phyloP scores from a whole-genome alignment of 53 echinoderm and acorn worm genomes.

The Holothuria scabra region DNA sequence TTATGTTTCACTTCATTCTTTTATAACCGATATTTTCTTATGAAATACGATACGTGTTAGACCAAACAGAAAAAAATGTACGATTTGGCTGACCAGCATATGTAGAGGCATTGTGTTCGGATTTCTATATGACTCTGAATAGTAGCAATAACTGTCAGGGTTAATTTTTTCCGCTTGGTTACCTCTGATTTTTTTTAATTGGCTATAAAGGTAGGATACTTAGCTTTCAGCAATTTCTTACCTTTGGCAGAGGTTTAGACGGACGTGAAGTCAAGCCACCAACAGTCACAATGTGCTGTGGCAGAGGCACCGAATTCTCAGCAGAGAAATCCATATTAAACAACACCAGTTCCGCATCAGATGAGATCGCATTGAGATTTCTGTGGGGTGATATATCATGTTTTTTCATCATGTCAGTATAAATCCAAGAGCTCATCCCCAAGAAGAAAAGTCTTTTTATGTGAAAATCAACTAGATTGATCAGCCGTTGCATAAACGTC shows the following conservation, averaged over 20 bases:
- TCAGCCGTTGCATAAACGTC: constrained; percentile 64
- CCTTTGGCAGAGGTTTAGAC: constrained; percentile 56
- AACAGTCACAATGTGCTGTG: constrained; percentile 64
- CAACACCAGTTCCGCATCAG: constrained; percentile 65
- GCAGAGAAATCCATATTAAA: constrained; percentile 67
- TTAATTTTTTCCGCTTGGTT: no score
- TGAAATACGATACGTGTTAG: no score
- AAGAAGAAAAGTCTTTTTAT: constrained; percentile 28
- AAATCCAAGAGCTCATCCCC: constrained; percentile 52
- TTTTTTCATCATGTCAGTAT: constrained; percentile 53
- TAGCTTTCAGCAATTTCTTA: constrained; percentile 12
- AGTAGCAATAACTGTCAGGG: no score
- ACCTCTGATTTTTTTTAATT: no score
- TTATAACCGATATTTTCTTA: no score
- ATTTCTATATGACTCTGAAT: no score
- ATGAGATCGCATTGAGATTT: not conserved
- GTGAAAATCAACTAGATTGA: constrained; percentile 57
- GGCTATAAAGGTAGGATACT: not conserved
- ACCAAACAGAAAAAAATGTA: no score
- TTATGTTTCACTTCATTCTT: no score
- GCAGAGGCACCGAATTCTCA: constrained; percentile 62
- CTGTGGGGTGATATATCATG: constrained; percentile 55
- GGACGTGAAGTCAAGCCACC: constrained; percentile 73
- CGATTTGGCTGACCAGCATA: no score
- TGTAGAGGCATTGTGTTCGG: no score